Conservation (phyloP, 2,888 invertebrate species). For the Perizoma flavofasciatum region DNA sequence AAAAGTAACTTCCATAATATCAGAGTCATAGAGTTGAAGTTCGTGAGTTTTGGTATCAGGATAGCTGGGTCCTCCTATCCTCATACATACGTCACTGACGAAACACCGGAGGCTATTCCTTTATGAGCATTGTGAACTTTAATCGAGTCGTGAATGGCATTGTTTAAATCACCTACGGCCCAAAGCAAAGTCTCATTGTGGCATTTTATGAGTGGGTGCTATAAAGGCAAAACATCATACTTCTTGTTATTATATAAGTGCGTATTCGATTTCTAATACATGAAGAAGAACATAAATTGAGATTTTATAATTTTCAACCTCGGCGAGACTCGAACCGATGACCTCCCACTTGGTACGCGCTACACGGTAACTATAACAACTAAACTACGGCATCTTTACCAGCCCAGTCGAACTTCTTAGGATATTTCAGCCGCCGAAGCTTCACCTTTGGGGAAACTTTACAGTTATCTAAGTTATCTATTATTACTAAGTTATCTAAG, state of each 20-base stretch:
- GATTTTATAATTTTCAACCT: no score
- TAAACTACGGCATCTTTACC: no score
- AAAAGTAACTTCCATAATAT: conserved; percentile 37
- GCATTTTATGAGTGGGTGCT: conserved; percentile 44
- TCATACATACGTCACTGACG: conserved; percentile 66
- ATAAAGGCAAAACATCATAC: conserved; percentile 17
- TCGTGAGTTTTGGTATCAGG: conserved; percentile 36
- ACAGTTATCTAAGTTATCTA: no score
- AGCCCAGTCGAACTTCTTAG: no score
- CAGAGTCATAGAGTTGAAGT: conserved; percentile 42
- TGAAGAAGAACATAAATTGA: no score
- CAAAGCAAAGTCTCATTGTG: conserved; percentile 51
- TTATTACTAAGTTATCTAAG: no score
- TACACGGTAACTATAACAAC: no score
- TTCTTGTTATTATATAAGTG: conserved; percentile 3
- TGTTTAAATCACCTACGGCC: conserved; percentile 68
- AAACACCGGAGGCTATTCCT: conserved; percentile 68
- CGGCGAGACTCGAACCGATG: no score
- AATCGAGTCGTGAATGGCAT: conserved; percentile 73
- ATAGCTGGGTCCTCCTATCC: conserved; percentile 43
- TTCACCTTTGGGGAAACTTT: no score
- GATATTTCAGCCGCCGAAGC: no score
- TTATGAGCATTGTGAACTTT: conserved; percentile 79
- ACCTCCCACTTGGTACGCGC: no score
- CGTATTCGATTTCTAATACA: neutral